Evolutionary conservation across 2,797 vertebrate genomes (phyloP), one percentile per base, ranked within the genome.

Genomic region (Eurystomus glaucurus): DNA sequence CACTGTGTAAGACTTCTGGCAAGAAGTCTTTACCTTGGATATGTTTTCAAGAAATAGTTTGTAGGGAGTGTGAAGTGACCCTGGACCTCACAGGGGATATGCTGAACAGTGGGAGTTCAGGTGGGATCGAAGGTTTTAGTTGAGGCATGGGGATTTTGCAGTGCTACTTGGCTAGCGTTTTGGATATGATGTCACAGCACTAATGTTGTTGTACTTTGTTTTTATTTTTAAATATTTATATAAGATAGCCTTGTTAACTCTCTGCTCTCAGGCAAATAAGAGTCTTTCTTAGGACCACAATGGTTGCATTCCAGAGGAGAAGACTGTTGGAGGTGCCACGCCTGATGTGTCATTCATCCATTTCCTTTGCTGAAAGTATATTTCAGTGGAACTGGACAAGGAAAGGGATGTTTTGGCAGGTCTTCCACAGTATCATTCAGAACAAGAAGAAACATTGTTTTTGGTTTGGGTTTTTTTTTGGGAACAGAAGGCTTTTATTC

Each of bases 401-500:
- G 68, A n/a, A 23, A 69, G 21, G 62, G 51, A 66, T 85, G 14
- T 79, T 92, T 61, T 72, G 48, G 23, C 55, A 77, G 48, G 35
- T 84, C 43, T 43, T 50, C 14, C 82, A 37, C 58, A 43, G 33
- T 43, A 48, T 58, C 35, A 35, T 84, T 92, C 43, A 76, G 41
- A 87, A 41, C 26, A 0, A 11, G 57, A 78, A 86, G 65, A 86
- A 90, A 70, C 37, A 23, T 48, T 60, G 35, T 35, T 35, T 35
- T 35, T 35, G 35, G 35, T 35, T 35, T 35, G 35, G 7, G 7
- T 35, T 35, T 66, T 58, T 80, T 62, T 52, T 80, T 58, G 50
- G 57, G 78, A 95, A 57, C 23, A 69, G 31, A 60, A 86, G 14
- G 21, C 61, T 93, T 90, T 76, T 93, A n/a, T 76, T 96, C 46